phyloP scores from a whole-genome alignment of 2,888 invertebrate genomes.

The Pyrrhia umbra region DNA sequence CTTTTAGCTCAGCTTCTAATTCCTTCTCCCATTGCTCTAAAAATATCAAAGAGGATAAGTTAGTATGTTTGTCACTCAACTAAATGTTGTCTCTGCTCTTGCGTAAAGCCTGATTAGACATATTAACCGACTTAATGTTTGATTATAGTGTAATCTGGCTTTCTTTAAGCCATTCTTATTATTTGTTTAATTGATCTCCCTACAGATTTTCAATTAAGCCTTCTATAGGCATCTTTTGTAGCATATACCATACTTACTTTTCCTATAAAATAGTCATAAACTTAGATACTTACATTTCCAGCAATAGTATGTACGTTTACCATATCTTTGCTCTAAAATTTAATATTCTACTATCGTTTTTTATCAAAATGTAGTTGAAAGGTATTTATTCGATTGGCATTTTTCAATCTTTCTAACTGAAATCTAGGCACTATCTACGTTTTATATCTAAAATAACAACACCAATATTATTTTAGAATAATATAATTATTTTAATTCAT shows the following conservation, averaged over 20 bases:
- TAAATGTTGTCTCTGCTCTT: neutral
- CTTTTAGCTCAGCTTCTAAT: slow-evolving; percentile 97
- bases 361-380: neutral
- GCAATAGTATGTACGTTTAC: neutral
- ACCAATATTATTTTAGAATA: slow-evolving; percentile 89
- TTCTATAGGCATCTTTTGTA: too few relatives aligned
- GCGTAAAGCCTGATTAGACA: neutral
- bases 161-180: too few relatives aligned
- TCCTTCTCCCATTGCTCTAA: slow-evolving; percentile 99
- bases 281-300: slow-evolving; percentile 6
- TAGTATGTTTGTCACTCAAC: neutral
- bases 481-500: slow-evolving; percentile 90
- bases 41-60: slow-evolving; percentile 56
- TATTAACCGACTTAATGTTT: neutral
- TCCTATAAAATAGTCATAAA: too few relatives aligned
- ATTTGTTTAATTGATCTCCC: too few relatives aligned
- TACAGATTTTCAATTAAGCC: too few relatives aligned
- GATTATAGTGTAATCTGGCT: neutral
- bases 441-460: slow-evolving; percentile 79
- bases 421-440: slow-evolving; percentile 22
- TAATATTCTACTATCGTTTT: neutral
- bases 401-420: neutral
- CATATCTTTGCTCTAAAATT: too few relatives aligned
- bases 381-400: slow-evolving; percentile 1
- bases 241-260: too few relatives aligned